Evolutionary conservation across 2,888 invertebrate species (phyloP).

Genomic region (Mimachlamys varia): DNA sequence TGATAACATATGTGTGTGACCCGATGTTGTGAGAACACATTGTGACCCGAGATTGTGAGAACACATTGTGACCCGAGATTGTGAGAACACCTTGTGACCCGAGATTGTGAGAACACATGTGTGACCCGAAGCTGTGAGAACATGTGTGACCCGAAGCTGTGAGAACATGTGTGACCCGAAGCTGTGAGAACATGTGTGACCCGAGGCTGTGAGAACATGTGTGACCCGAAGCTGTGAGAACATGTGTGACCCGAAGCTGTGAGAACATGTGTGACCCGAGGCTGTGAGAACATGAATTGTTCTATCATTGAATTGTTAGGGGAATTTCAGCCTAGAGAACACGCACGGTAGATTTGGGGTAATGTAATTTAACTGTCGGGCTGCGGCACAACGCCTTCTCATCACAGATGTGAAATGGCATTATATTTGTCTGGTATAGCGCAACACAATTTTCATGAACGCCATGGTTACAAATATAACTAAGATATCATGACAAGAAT

Average conservation of each 20-base stretch:
- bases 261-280: not conserved
- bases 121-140: too few species aligned
- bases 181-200: too few species aligned
- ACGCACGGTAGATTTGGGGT: slow-evolving; percentile 15
- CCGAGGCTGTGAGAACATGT: not conserved
- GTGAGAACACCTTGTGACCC: too few species aligned
- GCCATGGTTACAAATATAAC: not conserved
- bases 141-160: not conserved
- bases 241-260: not conserved
- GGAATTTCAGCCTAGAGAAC: not conserved
- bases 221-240: too few species aligned
- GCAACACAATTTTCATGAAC: slow-evolving; percentile 23
- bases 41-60: not conserved
- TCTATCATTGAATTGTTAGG: slow-evolving; percentile 24
- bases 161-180: not conserved
- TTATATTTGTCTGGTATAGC: not conserved
- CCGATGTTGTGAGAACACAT: not conserved
- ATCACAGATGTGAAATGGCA: not conserved
- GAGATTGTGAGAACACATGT: not conserved
- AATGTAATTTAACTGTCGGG: slow-evolving; percentile 24
- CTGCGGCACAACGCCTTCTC: not conserved
- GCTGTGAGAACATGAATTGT: not conserved
- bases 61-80: too few species aligned
- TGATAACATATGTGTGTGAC: too few species aligned
- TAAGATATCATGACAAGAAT: not conserved